A percentile compares a stretch with the other conserved stretches of the same genome.
phyloP scores from a whole-genome alignment of 2,797 vertebrate genomes.

The Catostomus latipinnis region DNA sequence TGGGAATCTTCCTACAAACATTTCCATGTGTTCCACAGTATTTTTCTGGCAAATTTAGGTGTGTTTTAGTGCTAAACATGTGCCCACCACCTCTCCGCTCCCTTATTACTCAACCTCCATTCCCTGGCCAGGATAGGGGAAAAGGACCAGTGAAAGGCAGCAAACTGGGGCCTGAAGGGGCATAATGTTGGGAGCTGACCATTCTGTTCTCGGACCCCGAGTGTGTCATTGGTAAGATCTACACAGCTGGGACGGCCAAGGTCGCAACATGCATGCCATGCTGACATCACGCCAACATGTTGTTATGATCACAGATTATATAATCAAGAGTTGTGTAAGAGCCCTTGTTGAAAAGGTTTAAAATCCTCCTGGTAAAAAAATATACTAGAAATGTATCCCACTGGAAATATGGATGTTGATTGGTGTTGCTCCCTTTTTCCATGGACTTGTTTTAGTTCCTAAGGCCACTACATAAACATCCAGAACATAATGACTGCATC shows the following conservation, averaged over 20 bases:
- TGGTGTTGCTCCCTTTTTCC: neutral
- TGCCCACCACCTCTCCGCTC: slow-evolving; percentile 14
- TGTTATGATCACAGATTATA: slow-evolving; percentile 5
- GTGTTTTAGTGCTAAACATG: slow-evolving; percentile 11
- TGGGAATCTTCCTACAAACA: neutral
- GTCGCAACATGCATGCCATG: no score
- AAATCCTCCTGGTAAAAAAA: neutral
- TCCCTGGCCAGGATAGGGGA: neutral
- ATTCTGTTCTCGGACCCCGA: slow-evolving; percentile 33
- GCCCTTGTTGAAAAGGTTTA: neutral
- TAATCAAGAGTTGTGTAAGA: slow-evolving; percentile 38
- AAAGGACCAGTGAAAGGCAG: neutral
- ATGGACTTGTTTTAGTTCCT: neutral
- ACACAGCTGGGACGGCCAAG: neutral
- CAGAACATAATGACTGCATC: neutral
- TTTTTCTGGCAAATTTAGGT: neutral
- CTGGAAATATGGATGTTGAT: neutral
- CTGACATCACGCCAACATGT: no score
- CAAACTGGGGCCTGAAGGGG: neutral
- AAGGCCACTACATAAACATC: slow-evolving; percentile 16
- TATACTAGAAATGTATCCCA: neutral
- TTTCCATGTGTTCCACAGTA: neutral
- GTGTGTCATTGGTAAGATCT: neutral
- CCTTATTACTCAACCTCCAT: slow-evolving; percentile 8
- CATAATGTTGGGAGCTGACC: neutral